Evolutionary conservation across 2,888 invertebrate species (phyloP), one percentile per base, ranked within the genome.

Genomic region (Phortica magna): DNA sequence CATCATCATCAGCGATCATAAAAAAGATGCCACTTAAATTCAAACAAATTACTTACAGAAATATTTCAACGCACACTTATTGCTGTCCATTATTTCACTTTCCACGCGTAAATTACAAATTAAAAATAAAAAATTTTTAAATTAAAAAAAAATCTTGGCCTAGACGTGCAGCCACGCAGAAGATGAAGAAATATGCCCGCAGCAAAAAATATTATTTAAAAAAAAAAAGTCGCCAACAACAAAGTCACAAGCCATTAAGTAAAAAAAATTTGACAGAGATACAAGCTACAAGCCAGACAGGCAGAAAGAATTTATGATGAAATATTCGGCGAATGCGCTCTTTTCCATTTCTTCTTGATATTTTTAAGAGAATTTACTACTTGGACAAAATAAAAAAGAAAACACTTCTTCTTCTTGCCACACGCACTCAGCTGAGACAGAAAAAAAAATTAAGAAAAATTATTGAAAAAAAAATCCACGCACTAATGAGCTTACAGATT

Each of bases 401-500:
- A 12, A 22, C 10, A 12, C 41, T 7, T 43, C 10, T 10, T 68
- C 42, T 61, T 22, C 22, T 22, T 55, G 12, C 5, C 12, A n/a
- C n/a, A 17, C 55, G 14, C 55, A 14, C 14, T 53, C 10, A 53
- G 53, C n/a, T 10, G 31, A 0, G 31, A 2, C 10, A 53, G 7
- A 53, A 53, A 53, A 53, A 53, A 53, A 55, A 55, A 22, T 22
- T 61, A 2, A 61, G 0, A 17, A 10, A 19, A 17, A 17, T n/a
- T n/a, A n/a, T n/a, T n/a, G 17, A n/a, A 59, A 22, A 61, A 14
- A 48, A 1, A 48, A 48, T 55, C 31, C 53, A 39, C 53, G 39
- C 55, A 71, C 53, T 71, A 71, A 71, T 71, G 55, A 71, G 48
- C 31, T 22, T 71, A 31, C 53, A 71, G 31, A 71, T 71, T 71